Base-by-base conservation (phyloP, 2,888 invertebrate genomes). In the Meliscaeva auricollis region DNA sequence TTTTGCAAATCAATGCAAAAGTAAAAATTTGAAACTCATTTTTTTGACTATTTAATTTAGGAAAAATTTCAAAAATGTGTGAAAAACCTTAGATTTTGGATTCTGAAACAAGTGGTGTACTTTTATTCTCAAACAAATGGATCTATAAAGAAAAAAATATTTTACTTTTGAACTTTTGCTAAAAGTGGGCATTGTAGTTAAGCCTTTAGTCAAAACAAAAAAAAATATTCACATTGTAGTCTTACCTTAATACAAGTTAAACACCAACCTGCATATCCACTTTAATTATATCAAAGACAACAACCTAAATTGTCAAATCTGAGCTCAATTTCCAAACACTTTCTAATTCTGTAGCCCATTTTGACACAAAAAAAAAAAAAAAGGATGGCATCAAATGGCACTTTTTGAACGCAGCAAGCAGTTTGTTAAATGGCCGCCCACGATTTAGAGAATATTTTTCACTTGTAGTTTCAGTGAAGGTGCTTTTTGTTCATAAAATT, bases 401-500 rank as follows among this genome's bases (percentile, higher is more conserved):
- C 11, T 75, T 62, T 52, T 72, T 17, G 74, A 84, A 85, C 76
- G 80, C 58, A 58, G 35, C 26, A 26, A 4, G 3, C 72, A 81
- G 81, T 85, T 85, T 81, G 76, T 81, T 64, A 81, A 85, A 81
- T 85, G 85, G 81, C 81, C 81, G 85, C 81, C 85, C 76, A 81
- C 76, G 62, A 77, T 68, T 77, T 13, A 77, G 17, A 30, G 8
- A 62, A 68, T 3, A 8, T 85, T 85, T 81, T 85, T 69, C 81
- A 85, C 76, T 73, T 81, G 66, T 80, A 38, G 50, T 22, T 56
- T 73, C 22, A 75, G 80, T 41, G 11, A 76, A 76, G 72, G 64
- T 84, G 79, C 46, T 69, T 72, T 79, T 62, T 79, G 9, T 38
- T 72, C 35, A 6, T 44, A 6, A 9, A 11, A 11, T 62, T 17